phyloP scores from a whole-genome alignment of 2,113 vertebrate genomes.

The Quiscalus mexicanus region DNA sequence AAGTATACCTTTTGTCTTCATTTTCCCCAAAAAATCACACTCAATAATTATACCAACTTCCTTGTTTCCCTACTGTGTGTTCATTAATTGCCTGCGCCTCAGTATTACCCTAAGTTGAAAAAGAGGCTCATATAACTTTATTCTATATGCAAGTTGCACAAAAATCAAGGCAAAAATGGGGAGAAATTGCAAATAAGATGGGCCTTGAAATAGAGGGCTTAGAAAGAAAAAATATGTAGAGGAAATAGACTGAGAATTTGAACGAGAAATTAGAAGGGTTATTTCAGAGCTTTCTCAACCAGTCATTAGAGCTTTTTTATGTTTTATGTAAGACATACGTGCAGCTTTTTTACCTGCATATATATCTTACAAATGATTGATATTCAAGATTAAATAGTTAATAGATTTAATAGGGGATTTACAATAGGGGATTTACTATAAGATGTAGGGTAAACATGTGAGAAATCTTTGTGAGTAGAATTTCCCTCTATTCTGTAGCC shows the following conservation, averaged over 20 bases:
- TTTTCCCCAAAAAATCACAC: neutral
- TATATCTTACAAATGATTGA: neutral
- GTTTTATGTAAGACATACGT: no score
- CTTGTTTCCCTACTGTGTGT: neutral
- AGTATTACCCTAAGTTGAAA: neutral
- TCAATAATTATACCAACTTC: neutral
- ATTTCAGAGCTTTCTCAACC: neutral
- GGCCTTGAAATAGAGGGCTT: neutral
- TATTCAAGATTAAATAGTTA: neutral
- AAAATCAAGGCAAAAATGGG: neutral
- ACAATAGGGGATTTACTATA: neutral
- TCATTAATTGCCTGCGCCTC: neutral
- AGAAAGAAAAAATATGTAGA: neutral
- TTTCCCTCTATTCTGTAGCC: neutral
- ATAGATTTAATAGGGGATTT: neutral
- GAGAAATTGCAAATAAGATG: neutral
- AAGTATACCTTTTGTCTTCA: neutral
- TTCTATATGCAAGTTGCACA: neutral
- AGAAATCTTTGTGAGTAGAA: neutral
- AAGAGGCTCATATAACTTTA: neutral
- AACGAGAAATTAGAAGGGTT: neutral
- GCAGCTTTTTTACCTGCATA: no score
- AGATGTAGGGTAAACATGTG: neutral
- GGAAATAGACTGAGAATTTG: neutral
- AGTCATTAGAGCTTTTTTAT: neutral